Evolutionary conservation across 92 coral and sea anemone genomes (phyloP).

Genomic region (Umimayanthus kanabou): DNA sequence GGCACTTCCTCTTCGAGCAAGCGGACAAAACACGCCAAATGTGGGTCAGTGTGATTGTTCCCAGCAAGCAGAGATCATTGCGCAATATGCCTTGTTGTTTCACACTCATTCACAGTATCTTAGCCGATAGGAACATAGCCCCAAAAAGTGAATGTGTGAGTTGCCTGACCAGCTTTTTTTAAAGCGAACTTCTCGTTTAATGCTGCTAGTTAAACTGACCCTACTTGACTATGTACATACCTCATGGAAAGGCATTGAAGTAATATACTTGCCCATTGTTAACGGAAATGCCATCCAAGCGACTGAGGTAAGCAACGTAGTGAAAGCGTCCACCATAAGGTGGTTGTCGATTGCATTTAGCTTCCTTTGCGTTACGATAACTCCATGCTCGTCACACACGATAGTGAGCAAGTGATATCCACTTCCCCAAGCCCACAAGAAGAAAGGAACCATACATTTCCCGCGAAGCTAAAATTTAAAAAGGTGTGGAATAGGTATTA

Average conservation of each 20-base stretch:
- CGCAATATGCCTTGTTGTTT: too few relatives aligned
- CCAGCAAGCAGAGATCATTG: too few relatives aligned
- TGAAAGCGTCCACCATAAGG: neutral
- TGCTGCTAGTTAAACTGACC: too few relatives aligned
- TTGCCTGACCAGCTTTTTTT: too few relatives aligned
- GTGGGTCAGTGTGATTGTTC: too few relatives aligned
- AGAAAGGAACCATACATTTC: slow-evolving; percentile 25
- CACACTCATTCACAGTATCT: too few relatives aligned
- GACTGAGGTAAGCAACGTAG: neutral
- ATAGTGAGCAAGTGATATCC: neutral
- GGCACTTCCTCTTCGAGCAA: too few relatives aligned
- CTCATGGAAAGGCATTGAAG: neutral
- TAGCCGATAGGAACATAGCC: too few relatives aligned
- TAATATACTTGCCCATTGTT: slow-evolving; percentile 21
- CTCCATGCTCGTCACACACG: neutral
- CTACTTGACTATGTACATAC: neutral
- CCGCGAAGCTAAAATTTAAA: slow-evolving; percentile 16
- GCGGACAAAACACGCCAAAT: too few relatives aligned
- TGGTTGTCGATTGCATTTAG: slow-evolving; percentile 10
- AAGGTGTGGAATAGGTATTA: neutral
- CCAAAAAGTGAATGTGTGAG: too few relatives aligned
- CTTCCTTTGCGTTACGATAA: neutral
- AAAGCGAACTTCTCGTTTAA: too few relatives aligned
- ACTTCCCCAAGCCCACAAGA: slow-evolving; percentile 35
- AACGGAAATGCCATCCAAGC: slow-evolving; percentile 19